Base-by-base conservation (phyloP, 2,113 vertebrate genomes). In the Zapornia atra region DNA sequence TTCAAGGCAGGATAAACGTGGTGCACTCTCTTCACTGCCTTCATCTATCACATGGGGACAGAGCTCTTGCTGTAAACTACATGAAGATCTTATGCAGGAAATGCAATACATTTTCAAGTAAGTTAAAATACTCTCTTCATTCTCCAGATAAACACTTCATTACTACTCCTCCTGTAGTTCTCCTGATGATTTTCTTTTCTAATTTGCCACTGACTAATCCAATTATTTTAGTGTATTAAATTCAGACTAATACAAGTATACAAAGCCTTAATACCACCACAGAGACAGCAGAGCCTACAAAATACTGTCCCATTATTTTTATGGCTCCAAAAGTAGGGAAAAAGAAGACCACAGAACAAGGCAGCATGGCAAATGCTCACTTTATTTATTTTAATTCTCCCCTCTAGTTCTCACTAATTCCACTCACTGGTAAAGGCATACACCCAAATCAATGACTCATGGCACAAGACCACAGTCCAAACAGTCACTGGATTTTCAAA, bases 401-500 rank as follows among this genome's bases (percentile, higher is more conserved):
- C 70, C 94, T 89, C 72, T 65, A 88, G 88, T 94, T 96, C 88
- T 93, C 88, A 90, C 81, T 94, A 95, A 91, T 93, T 95, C 87
- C 91, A 94, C 81, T 82, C 91, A 78, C 86, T 69, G 86, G 80
- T 84, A 77, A 97, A 96, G 94, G 91, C 96, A 95, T 91, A 88
- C 97, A 96, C 92, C 95, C 96, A 96, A 94, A 97, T 86, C 89
- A 94, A 83, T 97, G 97, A 98, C 93, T 98, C 97, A 97, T 73
- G 87, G 95, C 97, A 95, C 92, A 94, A 97, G 97, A 97, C 95
- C 96, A 86, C 90, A 96, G 94, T 96, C 95, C 97, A 95, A 97
- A 97, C 92, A 97, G 66, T 66, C 61, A 40, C 46, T 82, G 42
- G 78, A 84, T 91, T 96, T 97, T 95, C 91, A 97, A 84, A 96